A percentile compares a stretch with the other conserved stretches of the same genome.
Evolutionary conservation across 2,797 vertebrate species (phyloP).

Genomic region (Sphenodon punctatus): DNA sequence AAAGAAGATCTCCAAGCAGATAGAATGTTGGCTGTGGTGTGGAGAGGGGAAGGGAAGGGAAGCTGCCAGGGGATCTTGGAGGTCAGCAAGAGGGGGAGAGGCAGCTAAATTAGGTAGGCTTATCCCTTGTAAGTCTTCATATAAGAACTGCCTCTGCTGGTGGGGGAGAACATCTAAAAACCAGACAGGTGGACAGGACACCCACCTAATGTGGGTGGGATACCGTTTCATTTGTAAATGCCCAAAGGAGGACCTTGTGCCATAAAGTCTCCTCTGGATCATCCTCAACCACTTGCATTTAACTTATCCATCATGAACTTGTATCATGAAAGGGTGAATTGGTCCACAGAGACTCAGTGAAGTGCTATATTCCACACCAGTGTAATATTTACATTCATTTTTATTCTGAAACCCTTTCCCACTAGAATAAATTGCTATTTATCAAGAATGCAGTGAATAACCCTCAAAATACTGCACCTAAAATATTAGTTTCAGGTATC

Average conservation of each 20-base stretch:
- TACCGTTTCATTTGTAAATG: too few relatives aligned
- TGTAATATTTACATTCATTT: background rate
- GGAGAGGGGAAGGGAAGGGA: too few relatives aligned
- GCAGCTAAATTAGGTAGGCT: too few relatives aligned
- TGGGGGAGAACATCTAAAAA: too few relatives aligned
- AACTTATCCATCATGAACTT: background rate
- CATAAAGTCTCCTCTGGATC: background rate
- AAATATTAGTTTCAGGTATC: background rate
- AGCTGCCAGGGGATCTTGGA: too few relatives aligned
- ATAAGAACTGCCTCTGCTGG: too few relatives aligned
- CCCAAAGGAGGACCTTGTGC: slow-evolving; percentile 9
- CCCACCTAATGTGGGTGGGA: too few relatives aligned
- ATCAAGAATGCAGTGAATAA: background rate
- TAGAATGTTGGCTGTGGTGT: too few relatives aligned
- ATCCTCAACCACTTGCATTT: background rate
- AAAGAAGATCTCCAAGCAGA: too few relatives aligned
- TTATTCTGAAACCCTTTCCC: background rate
- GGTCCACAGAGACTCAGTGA: background rate
- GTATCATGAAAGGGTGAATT: background rate
- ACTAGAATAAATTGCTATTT: background rate
- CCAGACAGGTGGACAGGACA: too few relatives aligned
- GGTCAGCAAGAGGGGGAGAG: too few relatives aligned
- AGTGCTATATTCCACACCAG: background rate
- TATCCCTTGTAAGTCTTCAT: too few relatives aligned
- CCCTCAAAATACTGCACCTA: background rate